Base-by-base conservation (phyloP, 2,888 invertebrate species). In the Arge pagana region DNA sequence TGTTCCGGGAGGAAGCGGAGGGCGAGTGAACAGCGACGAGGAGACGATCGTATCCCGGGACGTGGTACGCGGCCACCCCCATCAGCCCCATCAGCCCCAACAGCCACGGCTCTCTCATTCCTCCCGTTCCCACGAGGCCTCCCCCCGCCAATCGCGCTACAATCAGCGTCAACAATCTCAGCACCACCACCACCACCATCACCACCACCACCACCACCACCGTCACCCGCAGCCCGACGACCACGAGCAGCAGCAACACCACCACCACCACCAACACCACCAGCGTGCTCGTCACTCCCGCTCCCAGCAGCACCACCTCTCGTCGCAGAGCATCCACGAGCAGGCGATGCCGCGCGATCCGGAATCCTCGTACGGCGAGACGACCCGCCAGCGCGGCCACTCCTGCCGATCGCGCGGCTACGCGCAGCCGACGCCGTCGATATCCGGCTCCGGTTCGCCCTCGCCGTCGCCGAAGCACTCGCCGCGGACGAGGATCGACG, bases 21-120 rank as follows among this genome's bases (percentile, higher is more conserved):
- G 85, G 70, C 83, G 96, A 59, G 88, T 95, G 82, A 98, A 96
- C 79, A 93, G 96, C 8, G 96, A 96, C 79, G 93, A 74, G 58
- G 70, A 70, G 52, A 65, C 69, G 65, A 68, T 66, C 54, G 74
- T 70, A 70, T 56, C 71, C 61, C 71, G 70, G 64, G 60, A 69
- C 58, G 71, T 72, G 73, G 71, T 67, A 68, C 72, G 74, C 71
- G 72, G 74, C 70, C 71, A 67, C 67, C 67, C 70, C 66, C 67
- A 70, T 52, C 41, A 58, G 53, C 39, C 50, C 23, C 37, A 54
- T 33, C 61, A 36, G 42, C 33, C 37, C 24, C 35, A 52, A 50
- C 28, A 53, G 43, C 37, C 54, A 41, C 53, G 55, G n/a, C n/a
- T n/a, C n/a, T n/a, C n/a, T n/a, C n/a, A n/a, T 49, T 18, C 3